phyloP scores from a whole-genome alignment of 2,797 vertebrate species.

The Sarcoramphus papa region DNA sequence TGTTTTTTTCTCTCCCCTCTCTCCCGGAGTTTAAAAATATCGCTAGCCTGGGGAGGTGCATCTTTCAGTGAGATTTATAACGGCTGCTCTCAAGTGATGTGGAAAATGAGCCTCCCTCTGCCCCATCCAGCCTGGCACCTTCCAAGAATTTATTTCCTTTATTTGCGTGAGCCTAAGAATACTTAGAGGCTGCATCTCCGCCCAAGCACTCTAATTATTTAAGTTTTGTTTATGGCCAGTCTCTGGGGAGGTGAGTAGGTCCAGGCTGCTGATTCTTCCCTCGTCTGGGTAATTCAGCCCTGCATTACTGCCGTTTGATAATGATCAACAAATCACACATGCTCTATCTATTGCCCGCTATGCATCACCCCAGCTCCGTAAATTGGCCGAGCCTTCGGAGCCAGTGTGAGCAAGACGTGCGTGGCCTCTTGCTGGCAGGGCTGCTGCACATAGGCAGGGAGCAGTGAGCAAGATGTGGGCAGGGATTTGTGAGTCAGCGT shows the following conservation, averaged over 20 bases:
- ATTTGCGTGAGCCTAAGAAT: conserved; percentile 55
- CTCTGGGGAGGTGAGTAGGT: not conserved
- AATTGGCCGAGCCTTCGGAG: not conserved
- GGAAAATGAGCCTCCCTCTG: conserved; percentile 60
- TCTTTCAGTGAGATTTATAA: conserved; percentile 73
- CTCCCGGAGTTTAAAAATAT: conserved; percentile 53
- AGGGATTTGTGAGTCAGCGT: not conserved
- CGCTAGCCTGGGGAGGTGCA: conserved; percentile 66
- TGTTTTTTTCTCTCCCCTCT: not conserved
- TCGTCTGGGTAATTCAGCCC: conserved; percentile 1
- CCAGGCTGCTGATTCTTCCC: not conserved
- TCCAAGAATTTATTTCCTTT: conserved; percentile 69
- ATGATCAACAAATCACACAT: conserved; percentile 1
- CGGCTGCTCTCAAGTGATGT: conserved; percentile 58
- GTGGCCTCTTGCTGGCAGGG: not conserved
- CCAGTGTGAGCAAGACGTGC: fast-evolving
- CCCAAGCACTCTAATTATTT: conserved; percentile 68
- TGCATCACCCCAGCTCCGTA: not conserved
- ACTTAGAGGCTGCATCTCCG: conserved; percentile 53
- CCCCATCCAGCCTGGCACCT: conserved; percentile 59
- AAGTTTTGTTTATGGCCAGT: conserved; percentile 60
- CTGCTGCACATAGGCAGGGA: not conserved
- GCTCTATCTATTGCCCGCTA: not conserved
- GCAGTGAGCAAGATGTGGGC: not conserved
- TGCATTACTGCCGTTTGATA: not conserved